These are phyloP conservation scores for Ammospiza caudacuta DNA, from an alignment of 2,113 vertebrate genomes.

Conservation along the genomic window DNA sequence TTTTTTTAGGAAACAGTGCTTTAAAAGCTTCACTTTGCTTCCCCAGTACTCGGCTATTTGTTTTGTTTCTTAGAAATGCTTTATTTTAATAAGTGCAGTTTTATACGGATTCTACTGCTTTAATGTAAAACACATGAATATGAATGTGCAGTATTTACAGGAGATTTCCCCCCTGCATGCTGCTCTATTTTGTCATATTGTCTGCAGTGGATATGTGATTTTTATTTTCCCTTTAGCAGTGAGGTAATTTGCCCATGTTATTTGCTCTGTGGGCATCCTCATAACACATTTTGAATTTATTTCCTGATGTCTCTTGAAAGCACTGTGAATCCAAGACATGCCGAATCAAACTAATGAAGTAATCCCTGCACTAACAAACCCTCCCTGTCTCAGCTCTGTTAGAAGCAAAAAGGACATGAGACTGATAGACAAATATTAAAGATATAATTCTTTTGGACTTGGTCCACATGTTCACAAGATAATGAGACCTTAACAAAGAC, in stretches of 20 bases:
- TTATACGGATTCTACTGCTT: not conserved
- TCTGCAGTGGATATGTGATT: conserved; percentile 43
- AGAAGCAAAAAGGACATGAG: not conserved
- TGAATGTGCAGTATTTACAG: conserved; percentile 21
- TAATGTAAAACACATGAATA: conserved; percentile 32
- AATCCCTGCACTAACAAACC: conserved; percentile 65
- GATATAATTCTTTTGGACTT: conserved; percentile 43
- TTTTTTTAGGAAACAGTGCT: not conserved
- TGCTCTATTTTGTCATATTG: conserved; percentile 45
- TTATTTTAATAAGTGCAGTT: conserved; percentile 11
- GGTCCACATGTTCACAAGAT: conserved; percentile 39
- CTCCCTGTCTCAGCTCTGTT: conserved; percentile 18
- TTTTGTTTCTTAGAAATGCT: not conserved
- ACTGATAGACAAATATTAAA: conserved; percentile 46
- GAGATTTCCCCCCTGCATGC: not conserved
- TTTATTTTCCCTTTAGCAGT: conserved; percentile 61
- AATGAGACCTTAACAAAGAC: conserved; percentile 62
- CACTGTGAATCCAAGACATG: conserved; percentile 73
- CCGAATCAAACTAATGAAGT: conserved; percentile 81
- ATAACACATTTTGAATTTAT: conserved; percentile 72
- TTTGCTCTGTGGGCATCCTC: conserved; percentile 77
- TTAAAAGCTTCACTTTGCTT: not conserved
- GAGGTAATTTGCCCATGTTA: conserved; percentile 75
- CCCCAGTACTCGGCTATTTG: not conserved
- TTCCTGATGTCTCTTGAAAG: conserved; percentile 69